Evolutionary conservation across 2,113 vertebrate genomes (phyloP).

Genomic region (Harpagus bidentatus): DNA sequence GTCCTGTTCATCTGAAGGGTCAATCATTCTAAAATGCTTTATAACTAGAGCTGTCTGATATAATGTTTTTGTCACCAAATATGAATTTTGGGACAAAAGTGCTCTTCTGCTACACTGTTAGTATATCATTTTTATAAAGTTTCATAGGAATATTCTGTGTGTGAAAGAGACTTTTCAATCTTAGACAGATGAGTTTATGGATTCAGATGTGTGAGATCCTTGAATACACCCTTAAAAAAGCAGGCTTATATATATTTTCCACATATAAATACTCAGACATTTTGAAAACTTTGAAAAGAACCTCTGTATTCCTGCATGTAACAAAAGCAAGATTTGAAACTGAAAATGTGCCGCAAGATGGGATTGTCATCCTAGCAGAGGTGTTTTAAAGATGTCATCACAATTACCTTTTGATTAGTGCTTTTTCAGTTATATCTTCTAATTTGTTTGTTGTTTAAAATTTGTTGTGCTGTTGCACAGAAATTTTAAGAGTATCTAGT

Average conservation of each 20-base stretch:
- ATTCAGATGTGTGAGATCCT: not conserved
- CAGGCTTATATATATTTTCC: not conserved
- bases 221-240: not conserved
- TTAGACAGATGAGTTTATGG: not conserved
- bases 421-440: not conserved
- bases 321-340: not conserved
- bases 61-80: not conserved
- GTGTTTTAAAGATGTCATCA: not conserved
- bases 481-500: not conserved
- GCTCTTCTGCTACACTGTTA: not conserved
- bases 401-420: not conserved
- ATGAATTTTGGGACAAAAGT: not conserved
- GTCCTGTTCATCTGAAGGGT: not conserved
- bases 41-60: not conserved
- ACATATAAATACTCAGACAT: not conserved
- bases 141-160: not conserved
- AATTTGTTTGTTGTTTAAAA: not conserved
- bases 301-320: not conserved
- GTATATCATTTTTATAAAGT: not conserved
- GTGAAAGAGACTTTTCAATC: not conserved
- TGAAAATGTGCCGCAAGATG: not conserved
- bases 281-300: not conserved
- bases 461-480: not conserved
- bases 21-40: not conserved
- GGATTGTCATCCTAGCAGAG: not conserved